A percentile compares a stretch with the other conserved stretches of the same genome.
Conservation (phyloP, 2,888 invertebrate genomes). For the Orthosia gracilis region DNA sequence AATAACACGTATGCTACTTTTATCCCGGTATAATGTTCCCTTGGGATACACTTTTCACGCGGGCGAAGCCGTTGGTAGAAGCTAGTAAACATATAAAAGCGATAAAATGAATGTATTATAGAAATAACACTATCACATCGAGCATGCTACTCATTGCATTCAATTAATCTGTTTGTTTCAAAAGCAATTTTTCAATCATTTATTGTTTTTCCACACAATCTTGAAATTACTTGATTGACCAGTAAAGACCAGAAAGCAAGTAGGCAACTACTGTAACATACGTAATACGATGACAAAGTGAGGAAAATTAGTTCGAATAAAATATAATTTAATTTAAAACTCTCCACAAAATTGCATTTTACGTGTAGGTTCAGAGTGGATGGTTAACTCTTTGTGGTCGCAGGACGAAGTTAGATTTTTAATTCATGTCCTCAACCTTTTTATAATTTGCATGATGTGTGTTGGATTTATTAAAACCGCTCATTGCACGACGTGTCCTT, state of each 20-base stretch:
- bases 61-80: no score
- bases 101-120: conserved; percentile 7
- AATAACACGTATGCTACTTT: no score
- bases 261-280: neutral
- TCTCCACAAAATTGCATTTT: conserved; percentile 28
- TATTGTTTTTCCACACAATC: neutral
- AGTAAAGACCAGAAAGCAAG: neutral
- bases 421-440: conserved; percentile 31
- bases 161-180: neutral
- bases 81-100: no score
- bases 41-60: no score
- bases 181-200: neutral
- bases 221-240: neutral
- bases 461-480: conserved; percentile 41
- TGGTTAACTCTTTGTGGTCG: conserved; percentile 6
- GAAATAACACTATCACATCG: neutral
- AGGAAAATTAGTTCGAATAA: neutral
- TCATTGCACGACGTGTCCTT: conserved; percentile 39
- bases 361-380: neutral
- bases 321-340: neutral
- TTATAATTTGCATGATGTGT: conserved; percentile 16
- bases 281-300: neutral
- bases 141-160: neutral
- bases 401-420: conserved; percentile 8
- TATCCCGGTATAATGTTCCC: no score